Conservation (phyloP, 2,113 vertebrate genomes). For the Meleagris gallopavo region DNA sequence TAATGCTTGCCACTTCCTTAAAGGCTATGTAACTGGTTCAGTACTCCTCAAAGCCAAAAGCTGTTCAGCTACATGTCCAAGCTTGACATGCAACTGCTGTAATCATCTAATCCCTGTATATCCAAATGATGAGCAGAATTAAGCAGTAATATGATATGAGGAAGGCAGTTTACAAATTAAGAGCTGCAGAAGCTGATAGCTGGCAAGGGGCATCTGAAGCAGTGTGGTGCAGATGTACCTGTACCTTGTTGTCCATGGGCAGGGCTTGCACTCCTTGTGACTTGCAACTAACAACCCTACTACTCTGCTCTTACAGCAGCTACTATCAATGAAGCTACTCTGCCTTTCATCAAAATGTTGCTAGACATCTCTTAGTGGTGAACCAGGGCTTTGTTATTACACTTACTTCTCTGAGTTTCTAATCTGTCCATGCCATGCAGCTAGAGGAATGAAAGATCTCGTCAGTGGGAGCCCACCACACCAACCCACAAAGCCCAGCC, state of each 20-base stretch:
- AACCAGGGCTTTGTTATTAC: background rate
- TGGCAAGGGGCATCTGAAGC: background rate
- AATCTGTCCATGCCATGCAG: background rate
- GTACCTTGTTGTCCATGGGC: background rate
- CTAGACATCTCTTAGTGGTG: background rate
- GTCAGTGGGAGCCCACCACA: background rate
- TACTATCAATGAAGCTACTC: background rate
- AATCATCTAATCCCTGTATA: background rate
- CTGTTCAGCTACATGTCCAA: fast-evolving
- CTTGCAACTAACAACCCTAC: background rate
- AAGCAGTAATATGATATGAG: background rate
- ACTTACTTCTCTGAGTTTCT: background rate
- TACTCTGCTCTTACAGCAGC: background rate
- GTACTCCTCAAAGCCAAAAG: background rate
- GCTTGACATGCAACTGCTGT: background rate
- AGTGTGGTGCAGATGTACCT: background rate
- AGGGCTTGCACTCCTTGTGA: background rate
- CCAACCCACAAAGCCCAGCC: background rate
- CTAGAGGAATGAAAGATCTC: background rate
- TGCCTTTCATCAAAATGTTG: background rate
- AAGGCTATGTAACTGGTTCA: background rate
- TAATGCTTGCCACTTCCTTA: background rate
- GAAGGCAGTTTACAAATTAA: background rate
- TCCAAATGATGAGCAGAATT: background rate
- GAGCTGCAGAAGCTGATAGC: background rate